A percentile compares a stretch with the other conserved stretches of the same genome.
Conservation (phyloP, 2,797 vertebrate genomes). For the Trachurus trachurus region DNA sequence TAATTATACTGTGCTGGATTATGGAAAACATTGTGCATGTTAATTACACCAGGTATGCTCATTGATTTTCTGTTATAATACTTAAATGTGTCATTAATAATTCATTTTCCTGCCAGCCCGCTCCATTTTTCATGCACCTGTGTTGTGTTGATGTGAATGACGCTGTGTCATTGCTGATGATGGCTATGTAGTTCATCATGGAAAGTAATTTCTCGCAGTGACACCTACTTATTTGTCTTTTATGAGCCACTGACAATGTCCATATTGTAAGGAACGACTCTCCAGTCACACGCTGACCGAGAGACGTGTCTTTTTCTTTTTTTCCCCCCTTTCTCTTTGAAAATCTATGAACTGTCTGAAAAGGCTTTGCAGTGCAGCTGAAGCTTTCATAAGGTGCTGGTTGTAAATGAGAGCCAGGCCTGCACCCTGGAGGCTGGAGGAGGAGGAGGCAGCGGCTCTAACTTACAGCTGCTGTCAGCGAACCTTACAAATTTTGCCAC, state of each 20-base stretch:
- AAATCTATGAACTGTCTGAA: constrained; percentile 26
- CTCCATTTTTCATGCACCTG: constrained; percentile 89
- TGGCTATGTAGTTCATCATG: constrained; percentile 72
- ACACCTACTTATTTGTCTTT: constrained; percentile 83
- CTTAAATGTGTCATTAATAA: constrained; percentile 91
- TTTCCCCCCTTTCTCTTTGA: constrained; percentile 12
- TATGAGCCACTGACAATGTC: constrained; percentile 73
- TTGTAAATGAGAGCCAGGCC: not conserved
- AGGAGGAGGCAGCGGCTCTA: constrained; percentile 5
- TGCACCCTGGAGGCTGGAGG: not conserved
- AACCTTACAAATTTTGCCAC: constrained; percentile 11
- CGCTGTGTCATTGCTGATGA: constrained; percentile 77
- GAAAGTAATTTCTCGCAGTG: constrained; percentile 75
- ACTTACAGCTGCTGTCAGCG: constrained; percentile 23
- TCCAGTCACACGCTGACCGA: constrained; percentile 43
- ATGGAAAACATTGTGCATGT: constrained; percentile 88
- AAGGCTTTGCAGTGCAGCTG: constrained; percentile 14
- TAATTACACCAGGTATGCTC: constrained; percentile 90
- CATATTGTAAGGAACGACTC: constrained; percentile 52
- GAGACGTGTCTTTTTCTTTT: not conserved
- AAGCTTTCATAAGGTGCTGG: constrained; percentile 9
- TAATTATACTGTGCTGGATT: constrained; percentile 89
- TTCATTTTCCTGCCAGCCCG: constrained; percentile 87
- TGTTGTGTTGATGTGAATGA: constrained; percentile 85
- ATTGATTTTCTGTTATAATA: constrained; percentile 91